Percentiles rank a stretch among this genome's conserved stretches.
These are phyloP conservation scores for Distichodus sexfasciatus DNA, from an alignment of 2,797 vertebrate genomes.

Conservation along the genomic window DNA sequence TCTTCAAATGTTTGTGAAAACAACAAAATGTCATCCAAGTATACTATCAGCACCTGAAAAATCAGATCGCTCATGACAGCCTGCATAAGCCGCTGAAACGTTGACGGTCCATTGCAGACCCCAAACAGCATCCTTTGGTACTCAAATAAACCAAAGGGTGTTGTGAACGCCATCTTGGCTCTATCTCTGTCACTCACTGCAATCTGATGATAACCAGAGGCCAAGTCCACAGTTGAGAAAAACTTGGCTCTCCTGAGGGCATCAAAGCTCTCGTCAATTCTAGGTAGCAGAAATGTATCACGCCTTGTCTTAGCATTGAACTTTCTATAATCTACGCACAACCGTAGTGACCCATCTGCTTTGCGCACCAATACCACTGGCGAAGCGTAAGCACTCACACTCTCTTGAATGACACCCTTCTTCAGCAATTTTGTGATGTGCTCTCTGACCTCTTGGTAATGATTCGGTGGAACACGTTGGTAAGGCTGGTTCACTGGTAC, in stretches of 20 bases:
- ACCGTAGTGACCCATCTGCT: not conserved
- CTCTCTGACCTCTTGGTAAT: conserved; percentile 24
- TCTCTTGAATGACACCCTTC: conserved; percentile 25
- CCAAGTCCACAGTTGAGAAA: not conserved
- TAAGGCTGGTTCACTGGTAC: conserved; percentile 22
- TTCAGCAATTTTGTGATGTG: conserved; percentile 24
- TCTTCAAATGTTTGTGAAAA: not conserved
- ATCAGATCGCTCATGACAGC: conserved; percentile 9
- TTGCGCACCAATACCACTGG: not conserved
- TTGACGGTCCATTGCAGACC: not conserved
- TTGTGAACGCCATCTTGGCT: not conserved
- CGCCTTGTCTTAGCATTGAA: not conserved
- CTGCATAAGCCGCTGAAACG: conserved; percentile 23
- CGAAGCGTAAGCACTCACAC: conserved; percentile 12
- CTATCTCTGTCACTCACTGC: not conserved
- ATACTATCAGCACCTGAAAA: conserved; percentile 22
- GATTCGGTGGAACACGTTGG: conserved; percentile 22
- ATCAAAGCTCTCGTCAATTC: not conserved
- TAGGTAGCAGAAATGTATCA: not conserved
- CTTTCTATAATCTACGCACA: not conserved
- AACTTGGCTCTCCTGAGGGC: not conserved
- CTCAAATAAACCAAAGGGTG: not conserved
- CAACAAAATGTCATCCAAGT: conserved; percentile 16
- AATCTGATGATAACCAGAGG: not conserved
- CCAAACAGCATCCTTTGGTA: not conserved